Evolutionary conservation across 2,797 vertebrate species (phyloP).

Genomic region (Rhyacichthys aspro): DNA sequence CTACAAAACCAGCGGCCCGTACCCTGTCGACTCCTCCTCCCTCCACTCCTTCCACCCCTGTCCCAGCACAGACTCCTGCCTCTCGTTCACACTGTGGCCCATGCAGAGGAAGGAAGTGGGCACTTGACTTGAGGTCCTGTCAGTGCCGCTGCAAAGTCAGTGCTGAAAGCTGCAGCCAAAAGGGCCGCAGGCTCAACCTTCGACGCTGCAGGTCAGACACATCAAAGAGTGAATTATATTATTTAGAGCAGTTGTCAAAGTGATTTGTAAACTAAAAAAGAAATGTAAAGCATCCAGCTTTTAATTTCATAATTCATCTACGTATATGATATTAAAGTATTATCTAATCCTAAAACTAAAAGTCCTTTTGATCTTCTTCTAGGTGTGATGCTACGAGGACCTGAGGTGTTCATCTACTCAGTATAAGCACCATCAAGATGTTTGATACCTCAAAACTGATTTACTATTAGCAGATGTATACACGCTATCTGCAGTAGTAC

Average conservation of each 20-base stretch:
- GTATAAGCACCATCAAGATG: constrained; percentile 21
- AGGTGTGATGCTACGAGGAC: constrained; percentile 73
- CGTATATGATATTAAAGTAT: background rate
- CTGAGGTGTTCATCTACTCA: constrained; percentile 50
- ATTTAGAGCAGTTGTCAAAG: background rate
- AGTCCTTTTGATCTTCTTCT: constrained; percentile 42
- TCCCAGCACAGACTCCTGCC: constrained; percentile 29
- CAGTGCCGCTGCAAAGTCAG: constrained; percentile 75
- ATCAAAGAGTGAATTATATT: background rate
- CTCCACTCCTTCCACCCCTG: constrained; percentile 28
- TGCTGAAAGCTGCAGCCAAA: constrained; percentile 72
- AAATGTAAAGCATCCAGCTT: too few relatives aligned
- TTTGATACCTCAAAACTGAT: constrained; percentile 38
- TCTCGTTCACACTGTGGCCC: constrained; percentile 62
- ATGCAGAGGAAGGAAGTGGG: constrained; percentile 78
- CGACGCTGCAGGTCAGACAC: constrained; percentile 78
- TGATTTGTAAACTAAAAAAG: too few relatives aligned
- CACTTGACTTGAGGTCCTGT: constrained; percentile 68
- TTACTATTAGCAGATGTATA: constrained; percentile 39
- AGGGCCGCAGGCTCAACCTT: constrained; percentile 71
- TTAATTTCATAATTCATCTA: too few relatives aligned
- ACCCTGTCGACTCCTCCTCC: constrained; percentile 16
- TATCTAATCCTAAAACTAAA: constrained; percentile 1
- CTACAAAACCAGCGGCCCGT: constrained; percentile 37
- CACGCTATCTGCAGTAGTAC: constrained; percentile 35